phyloP scores from a whole-genome alignment of 2,113 vertebrate genomes.

The Alces alces region DNA sequence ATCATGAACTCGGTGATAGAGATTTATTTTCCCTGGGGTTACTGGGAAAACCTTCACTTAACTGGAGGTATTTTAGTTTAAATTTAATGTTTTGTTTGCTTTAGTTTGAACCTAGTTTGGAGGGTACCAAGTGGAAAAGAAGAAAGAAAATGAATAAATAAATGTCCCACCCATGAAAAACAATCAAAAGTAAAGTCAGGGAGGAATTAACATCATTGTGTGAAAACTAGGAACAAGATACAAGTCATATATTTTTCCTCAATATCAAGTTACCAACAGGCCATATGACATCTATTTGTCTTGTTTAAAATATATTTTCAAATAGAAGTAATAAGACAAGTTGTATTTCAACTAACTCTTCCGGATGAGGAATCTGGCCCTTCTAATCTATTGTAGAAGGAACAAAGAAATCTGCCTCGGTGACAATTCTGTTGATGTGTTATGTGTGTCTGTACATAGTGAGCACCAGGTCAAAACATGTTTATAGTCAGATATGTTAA shows the following conservation, averaged over 20 bases:
- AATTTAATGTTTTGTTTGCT: background rate
- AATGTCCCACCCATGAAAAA: background rate
- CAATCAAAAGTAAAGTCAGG: background rate
- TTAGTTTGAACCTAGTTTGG: background rate
- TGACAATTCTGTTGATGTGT: background rate
- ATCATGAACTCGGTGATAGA: background rate
- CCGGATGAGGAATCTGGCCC: background rate
- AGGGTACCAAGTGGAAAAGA: background rate
- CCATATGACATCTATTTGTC: background rate
- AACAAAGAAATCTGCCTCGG: background rate
- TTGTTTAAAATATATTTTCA: constrained; percentile 35
- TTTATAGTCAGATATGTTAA: background rate
- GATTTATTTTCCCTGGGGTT: background rate
- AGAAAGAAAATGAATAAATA: background rate
- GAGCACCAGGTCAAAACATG: background rate
- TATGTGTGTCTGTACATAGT: background rate
- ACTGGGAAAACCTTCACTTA: background rate
- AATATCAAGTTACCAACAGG: background rate
- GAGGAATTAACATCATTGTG: background rate
- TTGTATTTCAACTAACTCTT: constrained; percentile 19
- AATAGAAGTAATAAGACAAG: background rate
- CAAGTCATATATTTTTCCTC: constrained; percentile 13
- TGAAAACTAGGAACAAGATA: constrained; percentile 6
- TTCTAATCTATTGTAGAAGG: background rate
- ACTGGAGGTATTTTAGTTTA: background rate